Conservation (phyloP, 2,888 invertebrate genomes). For the Meiosimyza decipiens region DNA sequence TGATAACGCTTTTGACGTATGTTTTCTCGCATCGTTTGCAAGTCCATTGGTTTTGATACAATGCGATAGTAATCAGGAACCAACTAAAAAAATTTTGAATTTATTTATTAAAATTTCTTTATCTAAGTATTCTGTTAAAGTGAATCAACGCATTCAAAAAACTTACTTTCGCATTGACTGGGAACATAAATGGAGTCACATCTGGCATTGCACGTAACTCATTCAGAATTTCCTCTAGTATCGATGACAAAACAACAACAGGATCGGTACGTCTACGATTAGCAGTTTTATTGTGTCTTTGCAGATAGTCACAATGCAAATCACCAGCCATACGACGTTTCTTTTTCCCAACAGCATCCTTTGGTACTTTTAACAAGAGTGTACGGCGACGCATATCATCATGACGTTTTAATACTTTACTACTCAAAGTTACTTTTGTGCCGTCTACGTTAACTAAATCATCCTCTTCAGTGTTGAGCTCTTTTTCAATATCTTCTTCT, state of each 20-base stretch:
- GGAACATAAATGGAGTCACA: slow-evolving; percentile 91
- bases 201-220: slow-evolving; percentile 93
- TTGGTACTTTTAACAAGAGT: slow-evolving; percentile 81
- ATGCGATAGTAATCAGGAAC: slow-evolving; percentile 96
- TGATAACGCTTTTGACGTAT: slow-evolving; percentile 90
- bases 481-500: slow-evolving; percentile 77
- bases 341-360: slow-evolving; percentile 76
- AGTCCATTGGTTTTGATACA: slow-evolving; percentile 93
- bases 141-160: neutral
- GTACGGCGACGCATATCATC: slow-evolving; percentile 87
- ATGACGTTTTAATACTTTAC: slow-evolving; percentile 87
- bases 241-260: slow-evolving; percentile 90
- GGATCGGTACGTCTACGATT: slow-evolving; percentile 96
- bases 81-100: slow-evolving; percentile 63
- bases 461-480: slow-evolving; percentile 80
- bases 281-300: slow-evolving; percentile 82
- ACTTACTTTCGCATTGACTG: slow-evolving; percentile 89
- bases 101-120: neutral
- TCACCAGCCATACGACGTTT: slow-evolving; percentile 75
- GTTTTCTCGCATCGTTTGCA: slow-evolving; percentile 94
- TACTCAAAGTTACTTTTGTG: slow-evolving; percentile 90
- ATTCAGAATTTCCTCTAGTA: slow-evolving; percentile 90
- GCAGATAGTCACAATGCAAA: slow-evolving; percentile 90
- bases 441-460: slow-evolving; percentile 94
- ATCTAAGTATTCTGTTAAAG: neutral